These are phyloP conservation scores for Epinotia brunnichana DNA, from an alignment of 2,888 invertebrate genomes.

Conservation along the genomic window DNA sequence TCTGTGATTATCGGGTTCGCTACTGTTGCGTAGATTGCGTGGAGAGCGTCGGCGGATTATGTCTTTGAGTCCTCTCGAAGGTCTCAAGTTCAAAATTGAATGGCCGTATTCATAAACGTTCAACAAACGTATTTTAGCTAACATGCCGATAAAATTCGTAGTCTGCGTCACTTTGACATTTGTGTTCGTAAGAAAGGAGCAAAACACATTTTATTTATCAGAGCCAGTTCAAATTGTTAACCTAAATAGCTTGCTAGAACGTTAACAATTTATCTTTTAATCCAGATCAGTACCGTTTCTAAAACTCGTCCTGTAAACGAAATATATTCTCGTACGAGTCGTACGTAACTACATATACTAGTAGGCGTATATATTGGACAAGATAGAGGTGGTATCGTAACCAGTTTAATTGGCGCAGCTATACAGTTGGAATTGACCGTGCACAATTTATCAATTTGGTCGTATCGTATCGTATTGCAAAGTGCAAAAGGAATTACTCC, in stretches of 20 bases:
- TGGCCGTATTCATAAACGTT: too few relatives aligned
- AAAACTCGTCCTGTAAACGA: neutral
- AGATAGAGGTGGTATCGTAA: constrained; percentile 58
- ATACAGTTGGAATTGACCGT: constrained; percentile 62
- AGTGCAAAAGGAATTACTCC: constrained; percentile 51
- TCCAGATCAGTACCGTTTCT: neutral
- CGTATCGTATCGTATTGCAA: constrained; percentile 56
- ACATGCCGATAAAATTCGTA: too few relatives aligned
- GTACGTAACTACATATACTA: neutral
- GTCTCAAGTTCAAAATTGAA: too few relatives aligned
- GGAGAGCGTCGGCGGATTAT: too few relatives aligned
- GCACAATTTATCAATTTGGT: constrained; percentile 72
- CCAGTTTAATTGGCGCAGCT: constrained; percentile 70
- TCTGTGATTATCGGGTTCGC: too few relatives aligned
- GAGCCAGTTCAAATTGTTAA: too few relatives aligned
- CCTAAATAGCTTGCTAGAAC: neutral
- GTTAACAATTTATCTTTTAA: neutral
- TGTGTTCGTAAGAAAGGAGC: too few relatives aligned
- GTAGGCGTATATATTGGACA: constrained; percentile 45
- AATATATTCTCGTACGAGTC: neutral
- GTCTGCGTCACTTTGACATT: too few relatives aligned
- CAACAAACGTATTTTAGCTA: too few relatives aligned
- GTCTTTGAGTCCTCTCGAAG: too few relatives aligned
- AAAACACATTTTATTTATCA: too few relatives aligned
- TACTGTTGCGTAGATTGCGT: too few relatives aligned